phyloP scores from a whole-genome alignment of 2,888 invertebrate genomes.

The Mythimna vitellina region DNA sequence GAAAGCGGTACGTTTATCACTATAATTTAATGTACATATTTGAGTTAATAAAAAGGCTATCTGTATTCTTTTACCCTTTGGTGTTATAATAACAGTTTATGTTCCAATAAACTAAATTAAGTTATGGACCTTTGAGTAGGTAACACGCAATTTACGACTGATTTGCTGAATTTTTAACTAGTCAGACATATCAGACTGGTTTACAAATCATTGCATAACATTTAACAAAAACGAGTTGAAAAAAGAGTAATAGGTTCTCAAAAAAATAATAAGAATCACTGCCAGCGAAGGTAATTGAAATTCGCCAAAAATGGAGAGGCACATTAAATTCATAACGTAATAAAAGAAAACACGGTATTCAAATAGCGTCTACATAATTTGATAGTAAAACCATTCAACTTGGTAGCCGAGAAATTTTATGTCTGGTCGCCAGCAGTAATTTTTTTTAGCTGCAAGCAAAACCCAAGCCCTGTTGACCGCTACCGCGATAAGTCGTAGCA shows the following conservation, averaged over 20 bases:
- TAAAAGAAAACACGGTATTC: not conserved
- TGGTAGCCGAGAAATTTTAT: not conserved
- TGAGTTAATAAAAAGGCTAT: constrained; percentile 7
- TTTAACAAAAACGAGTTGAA: not conserved
- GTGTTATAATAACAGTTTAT: not conserved
- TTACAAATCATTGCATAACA: constrained; percentile 1
- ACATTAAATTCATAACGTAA: not conserved
- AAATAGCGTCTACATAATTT: not conserved
- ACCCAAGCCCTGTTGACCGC: no score
- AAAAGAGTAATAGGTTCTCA: not conserved
- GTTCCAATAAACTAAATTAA: constrained; percentile 11
- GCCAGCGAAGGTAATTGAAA: not conserved
- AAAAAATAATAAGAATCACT: not conserved
- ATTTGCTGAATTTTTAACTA: not conserved
- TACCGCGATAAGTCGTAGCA: no score
- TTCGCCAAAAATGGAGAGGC: not conserved
- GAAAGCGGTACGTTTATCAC: not conserved
- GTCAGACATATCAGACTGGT: not conserved
- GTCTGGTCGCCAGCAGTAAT: no score
- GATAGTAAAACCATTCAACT: not conserved
- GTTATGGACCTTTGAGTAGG: not conserved
- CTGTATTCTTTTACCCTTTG: not conserved
- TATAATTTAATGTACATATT: not conserved
- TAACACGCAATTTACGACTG: not conserved
- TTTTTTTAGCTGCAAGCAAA: no score